Evolutionary conservation across 1,140 invertebrate genomes (phyloP), one percentile per base, ranked within the genome.

Genomic region (Calycopis cecrops): DNA sequence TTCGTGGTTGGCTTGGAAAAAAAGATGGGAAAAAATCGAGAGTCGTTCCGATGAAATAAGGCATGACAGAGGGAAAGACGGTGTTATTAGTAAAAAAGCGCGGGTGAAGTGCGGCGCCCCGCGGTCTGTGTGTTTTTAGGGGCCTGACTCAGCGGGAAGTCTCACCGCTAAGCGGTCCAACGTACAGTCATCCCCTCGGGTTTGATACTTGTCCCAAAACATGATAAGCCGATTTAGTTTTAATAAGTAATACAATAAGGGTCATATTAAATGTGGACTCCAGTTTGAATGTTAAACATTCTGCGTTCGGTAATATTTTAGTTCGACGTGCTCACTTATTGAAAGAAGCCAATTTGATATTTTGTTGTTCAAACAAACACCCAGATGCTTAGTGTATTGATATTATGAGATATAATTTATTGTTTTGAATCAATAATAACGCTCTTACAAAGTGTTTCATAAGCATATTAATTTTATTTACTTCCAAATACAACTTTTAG

Each of bases 41-140:
- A 77, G 76, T 76, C 63, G 74, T 73, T 72, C 54, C 65, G 67
- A 74, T 81, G 74, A 85, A 85, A 85, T 84, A 81, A 84, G 73
- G 79, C 73, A 76, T 84, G 82, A 80, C 79, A 83, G 67, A 85
- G 78, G 80, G 76, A 78, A 83, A 83, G 76, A 81, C 69, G 68
- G 71, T 79, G 77, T 83, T 85, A 84, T 81, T 86, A 79, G 79
- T 78, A 68, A 65, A 69, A 72, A 65, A 69, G 40, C 59, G 67
- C 59, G 67, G 74, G 73, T 69, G 69, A 71, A 74, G 73, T 63
- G 69, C 72, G 86, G 85, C 87, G 85, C 78, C 87, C 87, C 85
- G 87, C 87, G 74, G 87, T 88, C 87, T 88, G 85, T 76, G 83
- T 88, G 79, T 88, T 83, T 79, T 88, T 87, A 85, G 80, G 82